These are phyloP conservation scores for Rhynchotus rufescens DNA, from an alignment of 2,797 vertebrate genomes.

Conservation along the genomic window DNA sequence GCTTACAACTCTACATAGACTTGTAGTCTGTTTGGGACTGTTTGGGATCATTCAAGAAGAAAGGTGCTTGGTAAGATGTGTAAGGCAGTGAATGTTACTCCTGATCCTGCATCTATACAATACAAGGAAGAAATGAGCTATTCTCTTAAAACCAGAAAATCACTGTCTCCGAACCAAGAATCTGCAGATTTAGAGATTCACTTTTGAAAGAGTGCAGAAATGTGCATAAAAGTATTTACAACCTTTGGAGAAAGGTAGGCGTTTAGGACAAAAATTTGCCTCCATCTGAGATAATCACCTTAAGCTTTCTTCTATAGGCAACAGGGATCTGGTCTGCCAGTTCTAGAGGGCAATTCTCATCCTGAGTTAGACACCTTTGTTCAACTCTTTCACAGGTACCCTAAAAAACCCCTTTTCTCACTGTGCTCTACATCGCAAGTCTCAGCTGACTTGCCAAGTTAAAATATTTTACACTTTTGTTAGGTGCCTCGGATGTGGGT, in stretches of 20 bases:
- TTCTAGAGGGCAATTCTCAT: background rate
- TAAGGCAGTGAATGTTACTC: background rate
- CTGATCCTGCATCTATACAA: background rate
- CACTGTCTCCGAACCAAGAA: background rate
- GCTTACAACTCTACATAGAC: background rate
- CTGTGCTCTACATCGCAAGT: background rate
- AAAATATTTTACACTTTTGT: constrained; percentile 38
- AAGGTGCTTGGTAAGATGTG: background rate
- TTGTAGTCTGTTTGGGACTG: background rate
- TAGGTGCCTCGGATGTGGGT: background rate
- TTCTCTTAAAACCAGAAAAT: background rate
- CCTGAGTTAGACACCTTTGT: background rate
- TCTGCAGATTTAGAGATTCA: background rate
- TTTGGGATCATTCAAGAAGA: background rate
- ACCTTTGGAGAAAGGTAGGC: background rate
- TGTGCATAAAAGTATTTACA: background rate
- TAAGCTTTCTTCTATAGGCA: background rate
- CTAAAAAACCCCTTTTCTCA: background rate
- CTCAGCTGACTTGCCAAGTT: background rate
- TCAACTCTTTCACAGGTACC: background rate
- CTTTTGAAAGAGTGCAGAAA: background rate
- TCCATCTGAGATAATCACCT: background rate
- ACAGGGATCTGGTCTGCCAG: background rate
- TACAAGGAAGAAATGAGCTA: too few relatives aligned
- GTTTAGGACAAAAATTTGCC: background rate